phyloP scores from a whole-genome alignment of 2,797 vertebrate genomes.

The Agapornis canus region DNA sequence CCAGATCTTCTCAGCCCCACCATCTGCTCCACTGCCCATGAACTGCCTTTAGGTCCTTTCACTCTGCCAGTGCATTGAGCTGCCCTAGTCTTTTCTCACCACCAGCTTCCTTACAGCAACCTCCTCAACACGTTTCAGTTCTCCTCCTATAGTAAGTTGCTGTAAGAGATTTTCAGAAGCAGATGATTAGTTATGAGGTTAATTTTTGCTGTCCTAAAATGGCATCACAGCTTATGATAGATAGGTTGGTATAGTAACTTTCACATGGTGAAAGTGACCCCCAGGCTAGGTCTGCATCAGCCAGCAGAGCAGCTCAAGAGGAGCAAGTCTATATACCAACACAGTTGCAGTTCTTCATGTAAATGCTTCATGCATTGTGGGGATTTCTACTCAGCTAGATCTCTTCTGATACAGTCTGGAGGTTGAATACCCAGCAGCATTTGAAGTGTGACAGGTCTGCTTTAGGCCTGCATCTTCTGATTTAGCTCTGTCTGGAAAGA shows the following conservation, averaged over 20 bases:
- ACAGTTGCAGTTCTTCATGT: background rate
- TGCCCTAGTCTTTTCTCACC: background rate
- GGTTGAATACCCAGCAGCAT: background rate
- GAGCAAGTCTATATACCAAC: background rate
- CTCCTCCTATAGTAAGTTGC: background rate
- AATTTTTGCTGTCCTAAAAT: background rate
- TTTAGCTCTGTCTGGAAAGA: background rate
- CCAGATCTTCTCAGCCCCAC: background rate
- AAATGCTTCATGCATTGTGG: background rate
- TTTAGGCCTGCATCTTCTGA: background rate
- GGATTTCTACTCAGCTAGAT: background rate
- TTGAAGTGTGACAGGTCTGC: background rate
- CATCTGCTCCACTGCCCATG: background rate
- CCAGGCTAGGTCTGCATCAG: background rate
- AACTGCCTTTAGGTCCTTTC: background rate
- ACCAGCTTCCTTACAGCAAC: background rate
- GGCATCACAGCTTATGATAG: background rate
- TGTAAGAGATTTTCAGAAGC: background rate
- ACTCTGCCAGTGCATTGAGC: accelerated
- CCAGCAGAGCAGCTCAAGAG: background rate
- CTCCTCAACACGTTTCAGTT: background rate
- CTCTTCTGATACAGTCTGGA: background rate
- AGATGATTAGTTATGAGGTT: background rate
- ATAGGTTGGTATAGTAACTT: background rate
- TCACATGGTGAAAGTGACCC: background rate